phyloP scores from a whole-genome alignment of 2,797 vertebrate species.

The Pogoniulus pusillus region DNA sequence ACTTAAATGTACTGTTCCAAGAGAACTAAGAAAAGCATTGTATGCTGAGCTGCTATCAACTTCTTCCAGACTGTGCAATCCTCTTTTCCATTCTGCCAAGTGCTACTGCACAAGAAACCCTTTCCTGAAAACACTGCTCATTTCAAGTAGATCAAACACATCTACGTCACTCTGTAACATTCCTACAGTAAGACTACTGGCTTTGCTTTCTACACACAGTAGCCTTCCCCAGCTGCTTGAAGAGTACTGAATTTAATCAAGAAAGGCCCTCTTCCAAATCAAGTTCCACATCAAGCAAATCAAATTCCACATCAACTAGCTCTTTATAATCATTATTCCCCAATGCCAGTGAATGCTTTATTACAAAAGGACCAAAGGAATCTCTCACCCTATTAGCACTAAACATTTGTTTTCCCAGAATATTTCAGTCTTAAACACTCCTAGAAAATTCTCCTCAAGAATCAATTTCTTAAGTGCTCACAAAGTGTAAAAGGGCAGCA shows the following conservation, averaged over 20 bases:
- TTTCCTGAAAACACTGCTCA: neutral
- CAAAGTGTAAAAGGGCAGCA: neutral
- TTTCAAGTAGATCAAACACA: neutral
- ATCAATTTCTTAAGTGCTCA: neutral
- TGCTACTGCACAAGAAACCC: slow-evolving; percentile 5
- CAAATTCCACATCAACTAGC: neutral
- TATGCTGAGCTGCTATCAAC: neutral
- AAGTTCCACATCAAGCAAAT: neutral
- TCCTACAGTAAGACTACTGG: neutral
- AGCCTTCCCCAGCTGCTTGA: neutral
- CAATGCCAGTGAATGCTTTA: neutral
- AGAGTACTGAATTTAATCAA: neutral
- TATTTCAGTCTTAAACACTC: neutral
- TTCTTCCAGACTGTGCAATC: neutral
- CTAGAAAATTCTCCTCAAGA: neutral
- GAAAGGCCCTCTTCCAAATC: neutral
- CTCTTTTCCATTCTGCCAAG: neutral
- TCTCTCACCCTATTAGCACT: neutral
- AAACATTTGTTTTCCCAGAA: neutral
- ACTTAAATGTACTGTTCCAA: neutral
- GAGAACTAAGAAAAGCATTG: neutral
- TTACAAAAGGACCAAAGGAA: neutral
- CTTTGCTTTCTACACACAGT: neutral
- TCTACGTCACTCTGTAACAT: neutral
- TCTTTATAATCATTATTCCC: neutral